These are phyloP conservation scores for Gadopsis marmoratus DNA, from an alignment of 2,797 vertebrate genomes.

Conservation along the genomic window DNA sequence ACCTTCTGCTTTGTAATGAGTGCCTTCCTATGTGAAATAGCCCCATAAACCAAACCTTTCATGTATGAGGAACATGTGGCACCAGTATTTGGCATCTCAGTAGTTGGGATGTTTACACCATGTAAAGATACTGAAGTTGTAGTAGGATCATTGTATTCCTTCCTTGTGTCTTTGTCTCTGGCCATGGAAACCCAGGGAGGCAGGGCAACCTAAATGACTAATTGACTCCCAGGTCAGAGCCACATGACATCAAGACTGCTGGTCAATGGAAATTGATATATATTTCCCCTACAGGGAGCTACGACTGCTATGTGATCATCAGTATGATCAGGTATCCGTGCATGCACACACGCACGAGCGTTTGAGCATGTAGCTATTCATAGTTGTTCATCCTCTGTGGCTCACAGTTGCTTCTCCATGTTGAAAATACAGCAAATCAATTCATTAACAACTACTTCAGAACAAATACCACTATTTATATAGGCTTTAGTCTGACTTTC, in stretches of 20 bases:
- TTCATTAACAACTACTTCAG: slow-evolving; percentile 50
- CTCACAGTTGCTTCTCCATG: slow-evolving; percentile 32
- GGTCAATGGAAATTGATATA: slow-evolving; percentile 79
- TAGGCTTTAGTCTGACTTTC: slow-evolving; percentile 25
- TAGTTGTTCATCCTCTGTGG: slow-evolving; percentile 38
- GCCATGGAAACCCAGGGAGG: slow-evolving; percentile 72
- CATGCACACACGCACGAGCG: slow-evolving; percentile 30
- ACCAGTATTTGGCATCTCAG: slow-evolving; percentile 37
- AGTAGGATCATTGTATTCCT: slow-evolving; percentile 36
- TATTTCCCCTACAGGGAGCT: slow-evolving; percentile 67
- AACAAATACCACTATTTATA: slow-evolving; percentile 38
- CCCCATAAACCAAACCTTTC: slow-evolving; percentile 69
- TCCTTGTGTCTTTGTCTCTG: slow-evolving; percentile 49
- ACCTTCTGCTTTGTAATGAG: slow-evolving; percentile 68
- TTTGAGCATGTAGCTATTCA: slow-evolving; percentile 51
- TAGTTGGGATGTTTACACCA: slow-evolving; percentile 23
- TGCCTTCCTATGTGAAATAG: slow-evolving; percentile 68
- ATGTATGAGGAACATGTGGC: slow-evolving; percentile 57
- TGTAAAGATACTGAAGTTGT: slow-evolving; percentile 39
- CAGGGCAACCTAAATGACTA: slow-evolving; percentile 70
- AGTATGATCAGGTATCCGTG: slow-evolving; percentile 46
- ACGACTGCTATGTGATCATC: slow-evolving; percentile 65
- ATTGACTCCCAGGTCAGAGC: slow-evolving; percentile 74
- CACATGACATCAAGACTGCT: slow-evolving; percentile 74
- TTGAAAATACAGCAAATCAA: slow-evolving; percentile 49